Base-by-base conservation (phyloP, 2,888 invertebrate genomes). In the Aphidius colemani region DNA sequence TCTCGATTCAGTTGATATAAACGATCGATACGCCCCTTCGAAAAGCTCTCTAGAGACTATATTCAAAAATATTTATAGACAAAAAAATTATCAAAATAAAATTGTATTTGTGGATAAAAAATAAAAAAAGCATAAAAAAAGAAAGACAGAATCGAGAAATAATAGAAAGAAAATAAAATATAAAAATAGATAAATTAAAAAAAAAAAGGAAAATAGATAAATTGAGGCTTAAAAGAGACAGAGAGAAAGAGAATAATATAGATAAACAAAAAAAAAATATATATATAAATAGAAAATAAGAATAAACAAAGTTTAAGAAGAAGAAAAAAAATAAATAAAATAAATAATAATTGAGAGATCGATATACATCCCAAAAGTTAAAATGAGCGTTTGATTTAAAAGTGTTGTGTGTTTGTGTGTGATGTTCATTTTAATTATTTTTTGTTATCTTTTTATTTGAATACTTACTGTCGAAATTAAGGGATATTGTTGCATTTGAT, bases 391-490 rank as follows among this genome's bases (percentile, higher is more conserved):
- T 64, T 30, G 30, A 30, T 30, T 30, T 56, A 63, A 63, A 18
- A 18, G 13, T 18, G 13, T 18, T 18, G 60, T 61, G 63, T 66
- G 56, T 64, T 61, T 30, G 30, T 30, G 30, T 18, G 2, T 59
- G 18, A 46, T 11, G 30, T 57, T 55, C 48, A 44, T 60, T 46
- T 60, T 56, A 18, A 59, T 30, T 30, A 30, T 5, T 30, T 2
- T 30, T 30, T 30, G 67, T 59, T 56, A 60, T 46, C 51, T 41
- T 18, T 55, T 60, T 13, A 44, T 11, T 40, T 9, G 6, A n/a
- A 71, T 79, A 93, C 95, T 94, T 89, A 97, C 97, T 96, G 90
- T 96, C 96, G 87, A 97, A 96, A 86, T 97, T 97, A 78, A 97
- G 90, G 86, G 96, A 96, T 85, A 96, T 95, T 70, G 96, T 96